phyloP scores from a whole-genome alignment of 2,888 invertebrate genomes.

The Unio pictorum region DNA sequence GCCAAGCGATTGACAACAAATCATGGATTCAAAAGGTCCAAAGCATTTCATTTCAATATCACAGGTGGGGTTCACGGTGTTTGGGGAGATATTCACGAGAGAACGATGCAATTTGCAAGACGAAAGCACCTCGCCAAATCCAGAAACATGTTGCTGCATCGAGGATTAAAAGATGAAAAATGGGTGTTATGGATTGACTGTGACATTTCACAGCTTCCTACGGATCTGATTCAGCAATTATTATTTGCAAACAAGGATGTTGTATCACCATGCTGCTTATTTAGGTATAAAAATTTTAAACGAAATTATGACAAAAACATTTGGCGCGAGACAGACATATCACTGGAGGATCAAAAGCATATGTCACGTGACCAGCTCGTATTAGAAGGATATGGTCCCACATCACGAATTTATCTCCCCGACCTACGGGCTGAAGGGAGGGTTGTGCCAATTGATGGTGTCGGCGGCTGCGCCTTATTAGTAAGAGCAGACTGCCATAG shows the following conservation, averaged over 20 bases:
- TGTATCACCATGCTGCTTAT: slow-evolving; percentile 59
- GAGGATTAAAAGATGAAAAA: slow-evolving; percentile 38
- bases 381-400: slow-evolving; percentile 60
- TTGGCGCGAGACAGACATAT: slow-evolving; percentile 62
- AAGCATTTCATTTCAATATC: slow-evolving; percentile 51
- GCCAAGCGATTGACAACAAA: slow-evolving; percentile 38
- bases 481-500: slow-evolving; percentile 56
- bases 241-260: slow-evolving; percentile 55
- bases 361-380: slow-evolving; percentile 47
- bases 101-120: slow-evolving; percentile 45
- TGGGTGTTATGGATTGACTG: slow-evolving; percentile 65
- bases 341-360: slow-evolving; percentile 42
- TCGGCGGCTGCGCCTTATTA: slow-evolving; percentile 64
- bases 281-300: slow-evolving; percentile 28
- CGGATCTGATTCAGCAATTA: slow-evolving; percentile 61
- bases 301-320: slow-evolving; percentile 62
- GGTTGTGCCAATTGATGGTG: slow-evolving; percentile 64
- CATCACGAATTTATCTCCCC: slow-evolving; percentile 46
- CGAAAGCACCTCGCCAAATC: slow-evolving; percentile 60
- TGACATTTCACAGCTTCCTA: slow-evolving; percentile 55
- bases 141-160: slow-evolving; percentile 53
- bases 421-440: slow-evolving; percentile 57
- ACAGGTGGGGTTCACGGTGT: slow-evolving; percentile 40
- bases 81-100: slow-evolving; percentile 51
- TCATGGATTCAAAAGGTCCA: slow-evolving; percentile 44